A percentile compares a stretch with the other conserved stretches of the same genome.
Evolutionary conservation across 2,797 vertebrate genomes (phyloP).

Genomic region (Bucorvus abyssinicus): DNA sequence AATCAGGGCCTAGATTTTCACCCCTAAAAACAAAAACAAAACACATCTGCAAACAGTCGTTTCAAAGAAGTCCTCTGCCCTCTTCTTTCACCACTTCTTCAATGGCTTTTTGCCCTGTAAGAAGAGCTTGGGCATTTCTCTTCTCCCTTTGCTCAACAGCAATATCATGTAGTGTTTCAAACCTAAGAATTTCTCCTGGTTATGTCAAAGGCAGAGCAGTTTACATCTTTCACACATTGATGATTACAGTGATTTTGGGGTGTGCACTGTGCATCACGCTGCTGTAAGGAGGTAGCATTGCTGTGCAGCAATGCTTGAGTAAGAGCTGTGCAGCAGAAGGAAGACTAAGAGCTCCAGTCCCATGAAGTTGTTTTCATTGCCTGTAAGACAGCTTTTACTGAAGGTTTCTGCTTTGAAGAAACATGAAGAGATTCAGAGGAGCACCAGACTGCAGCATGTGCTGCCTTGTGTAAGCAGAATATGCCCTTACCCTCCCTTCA

Average conservation of each 20-base stretch:
- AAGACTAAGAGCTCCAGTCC: background rate
- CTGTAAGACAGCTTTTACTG: background rate
- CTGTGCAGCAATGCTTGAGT: accelerated
- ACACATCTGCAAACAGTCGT: background rate
- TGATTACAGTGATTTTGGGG: background rate
- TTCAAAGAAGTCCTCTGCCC: background rate
- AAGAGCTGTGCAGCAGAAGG: background rate
- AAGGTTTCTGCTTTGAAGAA: background rate
- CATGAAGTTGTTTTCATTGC: background rate
- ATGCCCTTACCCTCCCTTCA: background rate
- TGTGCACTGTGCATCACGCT: accelerated
- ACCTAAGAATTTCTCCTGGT: background rate
- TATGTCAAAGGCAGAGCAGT: background rate
- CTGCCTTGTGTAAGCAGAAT: background rate
- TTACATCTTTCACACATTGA: background rate
- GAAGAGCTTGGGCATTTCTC: background rate
- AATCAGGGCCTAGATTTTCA: background rate
- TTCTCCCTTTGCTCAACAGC: background rate
- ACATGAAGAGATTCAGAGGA: background rate
- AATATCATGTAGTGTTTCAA: background rate
- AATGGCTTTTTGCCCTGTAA: background rate
- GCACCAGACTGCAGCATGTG: background rate
- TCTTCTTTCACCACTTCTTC: background rate
- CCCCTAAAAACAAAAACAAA: background rate
- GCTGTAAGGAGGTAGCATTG: background rate